These are phyloP conservation scores for Ictalurus punctatus DNA, from an alignment of 2,113 vertebrate species.

Conservation along the genomic window DNA sequence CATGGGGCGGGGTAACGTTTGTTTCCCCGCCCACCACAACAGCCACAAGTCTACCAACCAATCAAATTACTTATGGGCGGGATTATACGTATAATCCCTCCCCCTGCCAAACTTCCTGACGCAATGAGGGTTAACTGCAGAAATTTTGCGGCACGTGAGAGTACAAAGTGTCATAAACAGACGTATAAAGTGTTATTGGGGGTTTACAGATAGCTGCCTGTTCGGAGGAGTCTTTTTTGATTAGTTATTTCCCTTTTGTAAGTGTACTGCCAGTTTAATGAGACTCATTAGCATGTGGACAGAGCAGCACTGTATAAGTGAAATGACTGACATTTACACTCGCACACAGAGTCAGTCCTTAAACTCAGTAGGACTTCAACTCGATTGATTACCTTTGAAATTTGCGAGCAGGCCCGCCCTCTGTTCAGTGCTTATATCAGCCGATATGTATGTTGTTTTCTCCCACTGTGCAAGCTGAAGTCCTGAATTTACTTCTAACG, in stretches of 20 bases:
- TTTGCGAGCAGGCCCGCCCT: constrained; percentile 57
- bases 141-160: not conserved
- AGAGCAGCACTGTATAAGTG: not conserved
- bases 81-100: too few relatives aligned
- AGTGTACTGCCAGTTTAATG: not conserved
- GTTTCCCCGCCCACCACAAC: too few relatives aligned
- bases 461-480: constrained; percentile 69
- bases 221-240: not conserved
- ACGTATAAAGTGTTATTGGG: not conserved
- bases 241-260: not conserved
- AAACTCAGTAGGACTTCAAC: not conserved
- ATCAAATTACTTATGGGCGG: too few relatives aligned
- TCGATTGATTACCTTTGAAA: constrained; percentile 66
- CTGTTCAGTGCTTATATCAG: constrained; percentile 55
- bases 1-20: too few relatives aligned
- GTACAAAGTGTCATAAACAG: not conserved
- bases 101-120: too few relatives aligned
- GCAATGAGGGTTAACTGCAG: too few relatives aligned
- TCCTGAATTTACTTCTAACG: constrained; percentile 67
- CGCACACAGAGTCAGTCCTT: not conserved
- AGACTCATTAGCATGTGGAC: not conserved
- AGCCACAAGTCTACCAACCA: too few relatives aligned
- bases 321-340: not conserved
- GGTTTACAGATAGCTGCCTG: not conserved
- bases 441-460: constrained; percentile 52